Base-by-base conservation (phyloP, 2,888 invertebrate species). In the Drosophila paranaensis region DNA sequence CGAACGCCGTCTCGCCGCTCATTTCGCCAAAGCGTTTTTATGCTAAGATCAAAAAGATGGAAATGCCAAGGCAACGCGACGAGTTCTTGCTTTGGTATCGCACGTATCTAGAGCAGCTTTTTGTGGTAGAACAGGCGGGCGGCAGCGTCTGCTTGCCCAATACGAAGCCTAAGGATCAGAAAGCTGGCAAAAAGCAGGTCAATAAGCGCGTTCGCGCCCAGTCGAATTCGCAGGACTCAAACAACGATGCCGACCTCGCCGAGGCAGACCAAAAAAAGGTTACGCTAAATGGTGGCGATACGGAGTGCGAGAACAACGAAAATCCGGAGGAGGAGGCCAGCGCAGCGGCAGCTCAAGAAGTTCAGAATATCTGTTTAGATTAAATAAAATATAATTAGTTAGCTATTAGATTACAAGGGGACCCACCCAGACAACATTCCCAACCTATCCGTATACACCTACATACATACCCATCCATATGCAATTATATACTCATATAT, bases 251-350 rank as follows among this genome's bases (percentile, higher is more conserved):
- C 33, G 97, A 97, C 89, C 93, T 97, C 76, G 96, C 96, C 0
- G 97, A 97, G 92, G 96, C 96, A 11, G 97, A 97, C 93, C 96
- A 96, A 92, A 95, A 96, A 92, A 95, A 95, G 48, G 74, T 78
- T 10, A 60, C 73, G 3, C 20, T 70, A 0, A 71, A 71, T 45
- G 88, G 84, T 2, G 85, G 66, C 9, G 77, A 80, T 6, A 61
- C 63, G 6, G 91, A 92, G 63, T 88, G 89, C 60, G 92, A 92
- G 66, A 92, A 92, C 68, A 91, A 92, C 72, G 91, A 92, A 65
- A 92, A 91, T 72, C 91, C 92, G 4, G 92, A 82, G 0, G 91
- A 90, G 64, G 84, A 90, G 54, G 90, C 81, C 8, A 69, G 43
- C 20, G 82, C 66, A 14, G 71, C 74, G 25, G 71, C 68, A 35